Conservation (phyloP, 2,113 vertebrate genomes). For the Cyprinodon brontotheroides region DNA sequence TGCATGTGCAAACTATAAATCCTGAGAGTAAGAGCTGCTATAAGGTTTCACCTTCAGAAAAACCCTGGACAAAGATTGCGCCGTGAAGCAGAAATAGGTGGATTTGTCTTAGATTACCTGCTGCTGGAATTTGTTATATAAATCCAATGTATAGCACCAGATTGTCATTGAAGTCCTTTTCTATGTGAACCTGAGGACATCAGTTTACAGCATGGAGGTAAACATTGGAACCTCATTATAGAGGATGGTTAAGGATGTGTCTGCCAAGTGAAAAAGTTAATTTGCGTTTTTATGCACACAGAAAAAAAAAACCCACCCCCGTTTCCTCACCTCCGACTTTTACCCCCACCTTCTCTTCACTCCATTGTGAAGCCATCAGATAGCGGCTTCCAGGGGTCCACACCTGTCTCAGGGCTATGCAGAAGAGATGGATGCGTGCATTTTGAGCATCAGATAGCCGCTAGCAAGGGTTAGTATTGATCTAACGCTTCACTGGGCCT, state of each 20-base stretch:
- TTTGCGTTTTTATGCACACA: slow-evolving; percentile 69
- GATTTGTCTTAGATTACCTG: slow-evolving; percentile 23
- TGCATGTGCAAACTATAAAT: slow-evolving; percentile 50
- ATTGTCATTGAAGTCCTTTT: slow-evolving; percentile 59
- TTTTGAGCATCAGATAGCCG: slow-evolving; percentile 81
- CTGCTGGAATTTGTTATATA: slow-evolving; percentile 48
- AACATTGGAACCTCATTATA: slow-evolving; percentile 50
- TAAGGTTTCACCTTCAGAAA: slow-evolving; percentile 45
- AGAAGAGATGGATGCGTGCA: slow-evolving; percentile 79
- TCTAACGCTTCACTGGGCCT: slow-evolving; percentile 78
- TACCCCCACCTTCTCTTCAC: slow-evolving; percentile 22
- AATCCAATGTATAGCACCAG: slow-evolving; percentile 34
- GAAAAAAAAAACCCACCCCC: slow-evolving; percentile 54
- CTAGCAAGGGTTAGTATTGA: slow-evolving; percentile 81
- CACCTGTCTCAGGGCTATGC: slow-evolving; percentile 81
- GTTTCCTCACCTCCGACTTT: slow-evolving; percentile 32
- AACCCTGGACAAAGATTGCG: slow-evolving; percentile 12
- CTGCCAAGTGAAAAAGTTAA: slow-evolving; percentile 73
- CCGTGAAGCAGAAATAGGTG: slow-evolving; percentile 15
- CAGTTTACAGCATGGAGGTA: slow-evolving; percentile 41
- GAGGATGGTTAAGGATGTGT: slow-evolving; percentile 64
- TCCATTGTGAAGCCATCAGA: slow-evolving; percentile 79
- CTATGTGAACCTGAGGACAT: slow-evolving; percentile 46
- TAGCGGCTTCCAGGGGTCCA: slow-evolving; percentile 73
- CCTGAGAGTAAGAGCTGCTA: slow-evolving; percentile 17